Conservation (phyloP, 2,113 vertebrate species). For the Mesoclemmys tuberculata region DNA sequence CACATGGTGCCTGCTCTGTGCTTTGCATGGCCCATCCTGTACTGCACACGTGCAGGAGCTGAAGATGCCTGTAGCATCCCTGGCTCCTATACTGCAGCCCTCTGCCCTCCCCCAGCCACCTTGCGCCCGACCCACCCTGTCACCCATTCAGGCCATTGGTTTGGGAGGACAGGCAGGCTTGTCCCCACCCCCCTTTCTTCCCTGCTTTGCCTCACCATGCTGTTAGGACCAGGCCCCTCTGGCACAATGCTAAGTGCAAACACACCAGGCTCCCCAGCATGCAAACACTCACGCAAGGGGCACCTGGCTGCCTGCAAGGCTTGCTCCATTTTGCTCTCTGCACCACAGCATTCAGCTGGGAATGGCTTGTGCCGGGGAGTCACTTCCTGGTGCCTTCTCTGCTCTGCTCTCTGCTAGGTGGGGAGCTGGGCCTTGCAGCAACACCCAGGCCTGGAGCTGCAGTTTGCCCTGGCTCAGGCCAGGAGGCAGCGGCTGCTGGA, state of each 20-base stretch:
- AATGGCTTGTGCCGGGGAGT: no score
- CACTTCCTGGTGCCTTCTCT: background rate
- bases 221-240: background rate
- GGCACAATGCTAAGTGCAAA: background rate
- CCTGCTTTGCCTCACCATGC: no score
- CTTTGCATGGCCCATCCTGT: background rate
- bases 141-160: background rate
- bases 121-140: background rate
- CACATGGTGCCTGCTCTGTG: background rate
- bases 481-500: conserved; percentile 79
- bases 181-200: background rate
- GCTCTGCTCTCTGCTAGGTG: background rate
- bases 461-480: conserved; percentile 75
- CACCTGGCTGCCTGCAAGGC: background rate
- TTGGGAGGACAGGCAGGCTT: background rate
- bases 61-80: background rate
- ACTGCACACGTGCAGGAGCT: no score
- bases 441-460: conserved; percentile 68
- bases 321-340: background rate
- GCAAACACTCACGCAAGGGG: background rate
- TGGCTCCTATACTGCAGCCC: background rate
- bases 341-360: background rate
- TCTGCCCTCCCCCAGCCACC: background rate
- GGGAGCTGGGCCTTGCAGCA: background rate
- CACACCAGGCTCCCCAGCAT: background rate